Base-by-base conservation (phyloP, 2,888 invertebrate genomes). In the Hydropsyche betteni region DNA sequence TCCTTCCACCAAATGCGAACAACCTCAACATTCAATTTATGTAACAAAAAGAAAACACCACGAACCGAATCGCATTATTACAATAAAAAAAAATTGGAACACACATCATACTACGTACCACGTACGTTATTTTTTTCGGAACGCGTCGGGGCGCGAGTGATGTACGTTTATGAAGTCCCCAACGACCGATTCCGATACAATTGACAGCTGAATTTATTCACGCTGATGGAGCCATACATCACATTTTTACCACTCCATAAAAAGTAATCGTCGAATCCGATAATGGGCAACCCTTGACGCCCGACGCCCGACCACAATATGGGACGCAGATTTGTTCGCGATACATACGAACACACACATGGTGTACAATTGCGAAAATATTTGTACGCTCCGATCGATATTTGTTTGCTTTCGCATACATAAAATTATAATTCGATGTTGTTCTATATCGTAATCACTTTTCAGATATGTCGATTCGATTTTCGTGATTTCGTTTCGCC, bases 181-280 rank as follows among this genome's bases (percentile, higher is more conserved):
- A 55, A 58, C 72, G 71, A 68, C 68, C 75, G 50, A 73, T 72
- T 76, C 55, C 68, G 68, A 76, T 76, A 76, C 73, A 76, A 76
- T 72, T 72, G 75, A 72, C 72, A 72, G 51, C 71, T 44, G 72
- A 75, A 75, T 72, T 71, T 71, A 75, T 72, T 72, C 72, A 64
- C 64, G 72, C 64, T 71, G 74, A 55, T 71, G 71, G 70, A 55
- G 70, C 74, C 71, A 76, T 76, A 76, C 76, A 74, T 76, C 76
- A 74, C 70, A 44, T 68, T 76, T 74, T 76, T 76, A 76, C 74
- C 74, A 76, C 74, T 53, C 68, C 74, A 74, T 76, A 76, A 76
- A 76, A 76, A 76, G 74, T 76, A 73, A 75, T 75, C 75, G 64
- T 61, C 64, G 70, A 75, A 75, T 75, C 75, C 75, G 69, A 75